Evolutionary conservation across 2,888 invertebrate species (phyloP).

Genomic region (Acrobasis consociella): DNA sequence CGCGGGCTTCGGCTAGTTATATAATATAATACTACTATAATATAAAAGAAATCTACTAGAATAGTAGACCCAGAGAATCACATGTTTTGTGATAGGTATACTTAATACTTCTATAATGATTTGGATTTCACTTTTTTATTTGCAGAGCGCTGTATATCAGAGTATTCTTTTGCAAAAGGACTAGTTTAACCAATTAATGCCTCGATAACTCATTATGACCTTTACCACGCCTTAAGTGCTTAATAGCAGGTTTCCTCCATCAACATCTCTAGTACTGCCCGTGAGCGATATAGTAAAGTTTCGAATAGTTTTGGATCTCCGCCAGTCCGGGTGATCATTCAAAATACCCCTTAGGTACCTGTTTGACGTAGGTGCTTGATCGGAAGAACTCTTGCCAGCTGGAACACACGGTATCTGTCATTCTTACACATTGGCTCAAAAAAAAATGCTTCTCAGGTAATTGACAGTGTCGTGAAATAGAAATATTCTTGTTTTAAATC

Average conservation of each 20-base stretch:
- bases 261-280: neutral
- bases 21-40: too few relatives aligned
- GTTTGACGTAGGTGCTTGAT: conserved; percentile 28
- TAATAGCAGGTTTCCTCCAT: conserved; percentile 1
- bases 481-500: conserved; percentile 24
- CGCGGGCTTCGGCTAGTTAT: too few relatives aligned
- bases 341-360: conserved; percentile 67
- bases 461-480: conserved; percentile 38
- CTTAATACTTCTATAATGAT: too few relatives aligned
- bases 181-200: too few relatives aligned
- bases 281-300: conserved; percentile 44
- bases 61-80: too few relatives aligned
- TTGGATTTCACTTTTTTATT: too few relatives aligned
- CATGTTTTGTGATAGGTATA: too few relatives aligned
- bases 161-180: too few relatives aligned
- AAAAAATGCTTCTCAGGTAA: conserved; percentile 34
- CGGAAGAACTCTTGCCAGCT: conserved; percentile 40
- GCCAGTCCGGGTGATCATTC: conserved; percentile 58
- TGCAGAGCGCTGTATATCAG: too few relatives aligned
- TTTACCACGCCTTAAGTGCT: neutral
- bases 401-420: conserved; percentile 37
- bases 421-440: conserved; percentile 21
- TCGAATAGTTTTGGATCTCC: conserved; percentile 57
- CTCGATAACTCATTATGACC: neutral
- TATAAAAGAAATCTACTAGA: too few relatives aligned